Evolutionary conservation across 2,113 vertebrate genomes (phyloP).

Genomic region (Microcebus murinus): DNA sequence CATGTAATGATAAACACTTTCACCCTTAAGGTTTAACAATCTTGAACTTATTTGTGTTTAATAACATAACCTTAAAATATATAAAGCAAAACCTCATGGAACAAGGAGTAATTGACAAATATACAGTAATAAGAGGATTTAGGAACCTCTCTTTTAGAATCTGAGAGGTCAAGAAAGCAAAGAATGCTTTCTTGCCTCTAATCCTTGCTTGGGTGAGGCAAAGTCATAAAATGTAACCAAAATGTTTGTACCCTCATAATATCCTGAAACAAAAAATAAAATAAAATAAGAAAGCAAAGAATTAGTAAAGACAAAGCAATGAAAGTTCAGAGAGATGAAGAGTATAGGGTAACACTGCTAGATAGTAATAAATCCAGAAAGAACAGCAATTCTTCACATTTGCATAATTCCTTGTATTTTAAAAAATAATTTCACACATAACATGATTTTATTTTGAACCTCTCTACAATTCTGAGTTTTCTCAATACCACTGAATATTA

Average conservation of each 20-base stretch:
- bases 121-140: neutral
- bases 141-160: neutral
- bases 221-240: too few species aligned
- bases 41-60: neutral
- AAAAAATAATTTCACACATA: neutral
- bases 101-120: neutral
- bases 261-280: too few species aligned
- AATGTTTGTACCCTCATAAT: too few species aligned
- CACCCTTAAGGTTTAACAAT: neutral
- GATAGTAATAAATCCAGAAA: neutral
- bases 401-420: neutral
- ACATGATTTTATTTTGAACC: neutral
- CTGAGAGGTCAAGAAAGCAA: neutral
- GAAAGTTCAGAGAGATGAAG: neutral
- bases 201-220: too few species aligned
- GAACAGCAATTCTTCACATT: neutral
- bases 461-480: neutral
- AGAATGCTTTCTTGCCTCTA: neutral
- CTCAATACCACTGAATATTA: neutral
- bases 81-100: neutral
- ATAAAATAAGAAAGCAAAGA: neutral
- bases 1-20: neutral
- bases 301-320: neutral
- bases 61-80: neutral
- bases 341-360: neutral